A percentile compares a stretch with the other conserved stretches of the same genome.
Evolutionary conservation across 2,113 vertebrate genomes (phyloP).

Genomic region (Micronycteris hirsuta): DNA sequence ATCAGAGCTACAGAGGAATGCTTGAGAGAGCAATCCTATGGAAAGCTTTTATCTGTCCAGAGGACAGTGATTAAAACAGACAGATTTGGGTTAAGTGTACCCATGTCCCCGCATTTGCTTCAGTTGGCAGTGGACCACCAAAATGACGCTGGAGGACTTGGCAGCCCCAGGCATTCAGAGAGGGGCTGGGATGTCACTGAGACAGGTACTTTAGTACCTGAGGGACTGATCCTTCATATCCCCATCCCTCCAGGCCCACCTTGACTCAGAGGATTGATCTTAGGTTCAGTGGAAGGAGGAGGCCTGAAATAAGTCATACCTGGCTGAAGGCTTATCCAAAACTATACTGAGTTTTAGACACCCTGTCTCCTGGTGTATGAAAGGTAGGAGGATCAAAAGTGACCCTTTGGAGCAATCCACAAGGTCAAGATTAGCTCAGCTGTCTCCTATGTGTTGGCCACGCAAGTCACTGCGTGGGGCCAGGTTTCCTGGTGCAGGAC

Average conservation of each 20-base stretch:
- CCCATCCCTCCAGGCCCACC: background rate
- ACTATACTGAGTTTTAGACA: background rate
- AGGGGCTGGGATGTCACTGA: slow-evolving; percentile 45
- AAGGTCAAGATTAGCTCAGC: background rate
- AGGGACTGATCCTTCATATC: slow-evolving; percentile 33
- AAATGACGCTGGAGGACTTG: slow-evolving; percentile 73
- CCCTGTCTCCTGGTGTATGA: background rate
- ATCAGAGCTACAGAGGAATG: slow-evolving; percentile 83
- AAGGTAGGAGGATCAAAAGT: background rate
- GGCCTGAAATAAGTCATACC: background rate
- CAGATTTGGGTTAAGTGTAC: slow-evolving; percentile 87
- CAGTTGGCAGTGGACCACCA: slow-evolving; percentile 73
- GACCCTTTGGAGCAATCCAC: background rate
- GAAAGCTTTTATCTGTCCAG: slow-evolving; percentile 86
- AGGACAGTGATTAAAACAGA: slow-evolving; percentile 85
- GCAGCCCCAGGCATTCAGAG: slow-evolving; percentile 61
- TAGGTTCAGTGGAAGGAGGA: slow-evolving; percentile 39
- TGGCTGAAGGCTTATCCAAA: background rate
- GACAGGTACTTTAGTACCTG: slow-evolving; percentile 32
- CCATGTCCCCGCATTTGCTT: slow-evolving; percentile 78
- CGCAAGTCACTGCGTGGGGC: background rate
- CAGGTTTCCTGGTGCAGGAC: background rate
- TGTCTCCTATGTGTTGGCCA: fast-evolving
- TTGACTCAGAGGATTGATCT: slow-evolving; percentile 69
- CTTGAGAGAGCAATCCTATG: slow-evolving; percentile 87